A percentile compares a stretch with the other conserved stretches of the same genome.
Conservation (phyloP, 2,888 invertebrate genomes). For the Quadroppia sp. region DNA sequence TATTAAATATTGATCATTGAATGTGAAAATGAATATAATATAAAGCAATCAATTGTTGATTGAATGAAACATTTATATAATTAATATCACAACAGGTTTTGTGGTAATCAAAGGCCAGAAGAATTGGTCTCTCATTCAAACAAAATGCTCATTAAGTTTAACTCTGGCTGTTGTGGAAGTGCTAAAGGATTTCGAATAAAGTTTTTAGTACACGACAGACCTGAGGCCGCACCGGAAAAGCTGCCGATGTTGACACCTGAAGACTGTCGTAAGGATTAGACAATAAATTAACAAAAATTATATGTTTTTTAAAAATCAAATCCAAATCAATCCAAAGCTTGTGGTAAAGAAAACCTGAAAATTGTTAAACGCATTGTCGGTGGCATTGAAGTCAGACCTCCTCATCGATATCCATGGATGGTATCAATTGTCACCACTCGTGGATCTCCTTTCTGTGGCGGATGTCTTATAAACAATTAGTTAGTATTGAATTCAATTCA, state of each 20-base stretch:
- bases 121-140: constrained; percentile 9
- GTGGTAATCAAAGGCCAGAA: constrained; percentile 17
- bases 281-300: not conserved
- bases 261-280: constrained; percentile 8
- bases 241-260: constrained; percentile 21
- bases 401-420: constrained; percentile 40
- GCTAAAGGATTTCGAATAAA: constrained; percentile 3
- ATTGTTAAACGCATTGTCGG: constrained; percentile 35
- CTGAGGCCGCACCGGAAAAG: not conserved
- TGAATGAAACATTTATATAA: not conserved
- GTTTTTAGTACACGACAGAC: constrained; percentile 18
- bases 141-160: constrained; percentile 29
- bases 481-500: not conserved
- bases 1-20: not conserved
- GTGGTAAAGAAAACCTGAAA: constrained; percentile 34
- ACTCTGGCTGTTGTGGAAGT: not conserved
- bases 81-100: not conserved
- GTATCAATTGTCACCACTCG: not conserved
- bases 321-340: constrained; percentile 3
- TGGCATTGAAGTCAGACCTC: constrained; percentile 34
- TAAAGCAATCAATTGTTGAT: not conserved
- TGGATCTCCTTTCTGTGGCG: constrained; percentile 35
- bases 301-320: not conserved
- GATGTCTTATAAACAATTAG: constrained; percentile 26
- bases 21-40: not conserved